phyloP scores from a whole-genome alignment of 2,888 invertebrate genomes.

The Drosophila acutilabella region DNA sequence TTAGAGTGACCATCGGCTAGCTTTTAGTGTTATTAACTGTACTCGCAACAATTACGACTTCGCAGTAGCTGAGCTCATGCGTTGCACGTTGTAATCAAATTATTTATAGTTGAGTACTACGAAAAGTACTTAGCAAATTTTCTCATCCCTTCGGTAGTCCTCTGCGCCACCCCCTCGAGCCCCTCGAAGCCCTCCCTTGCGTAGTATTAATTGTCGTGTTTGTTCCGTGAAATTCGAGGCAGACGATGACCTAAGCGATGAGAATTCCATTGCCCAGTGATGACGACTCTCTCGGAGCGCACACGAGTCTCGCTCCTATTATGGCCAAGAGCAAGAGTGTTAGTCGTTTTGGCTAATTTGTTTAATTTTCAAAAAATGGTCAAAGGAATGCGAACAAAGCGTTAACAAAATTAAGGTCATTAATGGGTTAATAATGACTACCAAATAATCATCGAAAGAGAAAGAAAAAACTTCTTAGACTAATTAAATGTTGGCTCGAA shows the following conservation, averaged over 20 bases:
- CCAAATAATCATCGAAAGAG: neutral
- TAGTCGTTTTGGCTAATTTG: constrained; percentile 53
- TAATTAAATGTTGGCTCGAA: constrained; percentile 37
- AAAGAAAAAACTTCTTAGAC: constrained; percentile 33
- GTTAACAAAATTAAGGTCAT: constrained; percentile 52
- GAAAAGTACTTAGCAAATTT: constrained; percentile 32
- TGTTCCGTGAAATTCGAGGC: constrained; percentile 34
- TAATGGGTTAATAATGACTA: constrained; percentile 74
- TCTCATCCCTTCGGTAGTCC: neutral
- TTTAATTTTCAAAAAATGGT: constrained; percentile 42
- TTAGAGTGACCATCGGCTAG: neutral
- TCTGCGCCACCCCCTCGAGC: neutral
- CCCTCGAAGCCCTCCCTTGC: neutral
- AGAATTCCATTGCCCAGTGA: constrained; percentile 38
- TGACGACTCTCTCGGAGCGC: constrained; percentile 25
- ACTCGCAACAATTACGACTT: neutral
- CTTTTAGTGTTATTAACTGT: constrained; percentile 1
- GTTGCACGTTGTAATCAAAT: constrained; percentile 60
- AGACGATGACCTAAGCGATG: constrained; percentile 56
- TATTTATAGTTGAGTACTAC: constrained; percentile 61
- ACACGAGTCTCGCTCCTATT: constrained; percentile 24
- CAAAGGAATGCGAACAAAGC: constrained; percentile 33
- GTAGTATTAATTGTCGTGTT: constrained; percentile 32
- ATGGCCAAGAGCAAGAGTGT: constrained; percentile 44
- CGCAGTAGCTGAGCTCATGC: constrained; percentile 64